Conservation (phyloP, 2,888 invertebrate genomes). For the Drosophila atroscutellata region DNA sequence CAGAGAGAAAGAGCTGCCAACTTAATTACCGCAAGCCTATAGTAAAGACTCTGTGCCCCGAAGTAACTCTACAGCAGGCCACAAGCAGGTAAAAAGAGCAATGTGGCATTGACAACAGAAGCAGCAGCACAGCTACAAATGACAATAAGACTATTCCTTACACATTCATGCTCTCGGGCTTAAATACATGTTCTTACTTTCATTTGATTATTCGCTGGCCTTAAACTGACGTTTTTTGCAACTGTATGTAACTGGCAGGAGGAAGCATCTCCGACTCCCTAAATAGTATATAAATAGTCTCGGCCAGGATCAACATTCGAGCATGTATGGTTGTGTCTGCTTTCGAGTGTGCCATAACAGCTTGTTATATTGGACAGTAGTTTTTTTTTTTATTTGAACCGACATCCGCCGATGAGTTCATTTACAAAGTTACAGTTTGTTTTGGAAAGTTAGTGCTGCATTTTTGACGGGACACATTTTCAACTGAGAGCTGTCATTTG, state of each 20-base stretch:
- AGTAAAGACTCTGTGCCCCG: background rate
- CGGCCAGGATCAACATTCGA: background rate
- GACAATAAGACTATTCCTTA: background rate
- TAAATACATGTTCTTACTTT: background rate
- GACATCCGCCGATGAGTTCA: background rate
- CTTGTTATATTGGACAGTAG: background rate
- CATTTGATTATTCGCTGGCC: background rate
- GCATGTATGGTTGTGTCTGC: too few relatives aligned
- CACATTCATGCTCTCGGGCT: background rate
- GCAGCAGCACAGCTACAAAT: background rate
- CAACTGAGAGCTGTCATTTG: background rate
- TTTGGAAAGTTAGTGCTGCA: background rate
- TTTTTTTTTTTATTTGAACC: background rate
- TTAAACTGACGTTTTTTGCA: background rate
- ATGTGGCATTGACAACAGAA: background rate
- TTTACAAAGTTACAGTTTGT: background rate
- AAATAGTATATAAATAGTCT: background rate
- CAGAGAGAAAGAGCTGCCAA: background rate
- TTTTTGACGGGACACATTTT: background rate
- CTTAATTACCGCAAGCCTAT: constrained; percentile 43
- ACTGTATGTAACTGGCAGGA: background rate
- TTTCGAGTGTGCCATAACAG: background rate
- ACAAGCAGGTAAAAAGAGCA: background rate
- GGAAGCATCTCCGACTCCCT: background rate
- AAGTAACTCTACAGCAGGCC: background rate